A percentile compares a stretch with the other conserved stretches of the same genome.
Conservation (phyloP, 2,888 invertebrate genomes). For the Empis livida region DNA sequence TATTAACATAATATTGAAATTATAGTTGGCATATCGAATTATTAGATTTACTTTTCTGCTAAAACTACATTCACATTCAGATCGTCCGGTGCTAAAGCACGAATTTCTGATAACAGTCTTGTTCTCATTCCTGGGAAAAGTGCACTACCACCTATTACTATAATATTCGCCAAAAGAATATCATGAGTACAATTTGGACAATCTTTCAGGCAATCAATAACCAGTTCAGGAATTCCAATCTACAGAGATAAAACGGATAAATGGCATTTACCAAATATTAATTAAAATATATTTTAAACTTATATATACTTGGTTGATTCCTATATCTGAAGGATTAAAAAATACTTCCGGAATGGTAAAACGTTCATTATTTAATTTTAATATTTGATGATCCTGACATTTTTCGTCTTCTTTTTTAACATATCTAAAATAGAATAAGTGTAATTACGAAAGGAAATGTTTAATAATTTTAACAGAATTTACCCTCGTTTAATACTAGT, state of each 20-base stretch:
- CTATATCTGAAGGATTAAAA: conserved; percentile 90
- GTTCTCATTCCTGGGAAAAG: conserved; percentile 76
- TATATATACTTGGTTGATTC: conserved; percentile 49
- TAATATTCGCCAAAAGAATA: conserved; percentile 67
- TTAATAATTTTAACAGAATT: conserved; percentile 7
- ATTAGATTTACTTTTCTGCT: conserved; percentile 55
- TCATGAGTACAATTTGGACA: conserved; percentile 65
- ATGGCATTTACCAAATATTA: not conserved
- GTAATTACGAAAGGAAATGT: not conserved
- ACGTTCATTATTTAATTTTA: conserved; percentile 83
- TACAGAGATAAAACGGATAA: conserved; percentile 20
- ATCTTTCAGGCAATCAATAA: conserved; percentile 59
- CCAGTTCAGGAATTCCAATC: conserved; percentile 87
- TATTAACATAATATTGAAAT: no score
- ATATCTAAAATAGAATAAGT: conserved; percentile 23
- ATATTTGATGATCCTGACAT: conserved; percentile 54
- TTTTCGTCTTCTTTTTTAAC: conserved; percentile 32
- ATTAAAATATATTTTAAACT: not conserved
- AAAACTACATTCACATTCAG: conserved; percentile 60
- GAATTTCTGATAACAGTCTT: conserved; percentile 61
- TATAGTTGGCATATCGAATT: no score
- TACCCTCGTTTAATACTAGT: conserved; percentile 76
- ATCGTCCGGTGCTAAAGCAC: conserved; percentile 64
- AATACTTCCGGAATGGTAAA: conserved; percentile 91
- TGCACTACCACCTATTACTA: conserved; percentile 70